Conservation (phyloP, 2,113 vertebrate species). For the Gopherus flavomarginatus region DNA sequence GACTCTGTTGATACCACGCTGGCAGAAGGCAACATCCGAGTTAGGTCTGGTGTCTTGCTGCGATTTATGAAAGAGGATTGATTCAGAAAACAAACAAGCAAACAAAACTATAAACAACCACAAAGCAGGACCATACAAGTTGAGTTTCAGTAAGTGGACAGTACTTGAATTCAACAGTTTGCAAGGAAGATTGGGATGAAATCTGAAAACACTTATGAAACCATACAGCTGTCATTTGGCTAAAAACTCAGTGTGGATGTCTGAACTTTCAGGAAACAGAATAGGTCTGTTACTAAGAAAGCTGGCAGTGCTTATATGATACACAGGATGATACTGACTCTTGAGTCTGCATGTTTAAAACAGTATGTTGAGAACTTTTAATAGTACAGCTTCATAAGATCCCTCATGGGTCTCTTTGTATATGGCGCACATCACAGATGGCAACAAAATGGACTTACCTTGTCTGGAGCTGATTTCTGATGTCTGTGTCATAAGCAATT, state of each 20-base stretch:
- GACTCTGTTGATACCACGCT: not conserved
- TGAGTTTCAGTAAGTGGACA: slow-evolving; percentile 14
- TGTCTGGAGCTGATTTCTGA: slow-evolving; percentile 51
- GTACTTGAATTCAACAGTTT: slow-evolving; percentile 27
- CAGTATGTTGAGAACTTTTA: slow-evolving; percentile 65
- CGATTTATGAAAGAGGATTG: slow-evolving; percentile 48
- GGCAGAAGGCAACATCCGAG: slow-evolving; percentile 26
- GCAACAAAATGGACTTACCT: slow-evolving; percentile 67
- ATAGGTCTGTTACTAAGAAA: slow-evolving; percentile 46
- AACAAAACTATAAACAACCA: slow-evolving; percentile 40
- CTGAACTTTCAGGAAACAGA: slow-evolving; percentile 32
- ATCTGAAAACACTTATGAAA: slow-evolving; percentile 25
- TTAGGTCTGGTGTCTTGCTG: slow-evolving; percentile 24
- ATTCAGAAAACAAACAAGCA: slow-evolving; percentile 59
- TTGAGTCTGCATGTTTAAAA: slow-evolving; percentile 67
- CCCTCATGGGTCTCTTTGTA: slow-evolving; percentile 59
- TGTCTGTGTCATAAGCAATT: slow-evolving; percentile 61
- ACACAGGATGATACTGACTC: slow-evolving; percentile 59
- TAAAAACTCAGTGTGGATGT: slow-evolving; percentile 22
- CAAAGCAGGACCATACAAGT: slow-evolving; percentile 19
- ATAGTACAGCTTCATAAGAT: slow-evolving; percentile 38
- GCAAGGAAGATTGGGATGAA: not conserved
- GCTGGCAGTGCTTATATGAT: slow-evolving; percentile 53
- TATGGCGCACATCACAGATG: slow-evolving; percentile 61
- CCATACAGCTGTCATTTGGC: slow-evolving; percentile 50